Evolutionary conservation across 92 coral and sea anemone species (phyloP).

Genomic region (Porites cylindrica): DNA sequence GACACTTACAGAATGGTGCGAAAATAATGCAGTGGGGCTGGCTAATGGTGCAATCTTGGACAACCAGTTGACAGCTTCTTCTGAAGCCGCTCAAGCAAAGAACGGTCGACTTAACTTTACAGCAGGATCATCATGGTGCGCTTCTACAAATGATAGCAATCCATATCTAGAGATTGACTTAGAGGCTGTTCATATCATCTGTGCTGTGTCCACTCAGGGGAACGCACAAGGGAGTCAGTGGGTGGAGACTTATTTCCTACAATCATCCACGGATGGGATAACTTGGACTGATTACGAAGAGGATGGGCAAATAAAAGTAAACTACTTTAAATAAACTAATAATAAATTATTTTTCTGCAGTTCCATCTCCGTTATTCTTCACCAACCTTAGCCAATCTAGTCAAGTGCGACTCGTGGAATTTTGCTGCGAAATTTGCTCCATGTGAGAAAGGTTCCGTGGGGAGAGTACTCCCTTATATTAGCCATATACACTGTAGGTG

Average conservation of each 20-base stretch:
- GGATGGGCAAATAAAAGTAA: neutral
- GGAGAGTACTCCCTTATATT: neutral
- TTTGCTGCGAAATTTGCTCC: too few relatives aligned
- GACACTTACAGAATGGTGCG: neutral
- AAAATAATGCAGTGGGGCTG: neutral
- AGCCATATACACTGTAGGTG: neutral
- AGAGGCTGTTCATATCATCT: neutral
- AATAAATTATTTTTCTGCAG: neutral
- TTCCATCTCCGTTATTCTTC: neutral
- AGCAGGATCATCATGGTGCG: conserved; percentile 53
- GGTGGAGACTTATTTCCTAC: neutral
- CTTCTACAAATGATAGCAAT: conserved; percentile 17
- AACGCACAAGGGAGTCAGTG: too few relatives aligned
- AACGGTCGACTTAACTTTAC: conserved; percentile 15
- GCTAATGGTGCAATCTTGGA: neutral
- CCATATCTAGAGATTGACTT: conserved; percentile 36
- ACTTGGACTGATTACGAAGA: conserved; percentile 15
- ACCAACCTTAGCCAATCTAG: too few relatives aligned
- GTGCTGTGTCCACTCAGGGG: too few relatives aligned
- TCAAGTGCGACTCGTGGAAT: too few relatives aligned
- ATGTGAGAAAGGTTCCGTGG: too few relatives aligned
- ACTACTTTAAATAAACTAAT: neutral
- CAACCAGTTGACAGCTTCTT: neutral
- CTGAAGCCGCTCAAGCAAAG: conserved; percentile 5
- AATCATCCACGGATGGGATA: conserved; percentile 24